Conservation (phyloP, 2,888 invertebrate species). For the Macropis europaea region DNA sequence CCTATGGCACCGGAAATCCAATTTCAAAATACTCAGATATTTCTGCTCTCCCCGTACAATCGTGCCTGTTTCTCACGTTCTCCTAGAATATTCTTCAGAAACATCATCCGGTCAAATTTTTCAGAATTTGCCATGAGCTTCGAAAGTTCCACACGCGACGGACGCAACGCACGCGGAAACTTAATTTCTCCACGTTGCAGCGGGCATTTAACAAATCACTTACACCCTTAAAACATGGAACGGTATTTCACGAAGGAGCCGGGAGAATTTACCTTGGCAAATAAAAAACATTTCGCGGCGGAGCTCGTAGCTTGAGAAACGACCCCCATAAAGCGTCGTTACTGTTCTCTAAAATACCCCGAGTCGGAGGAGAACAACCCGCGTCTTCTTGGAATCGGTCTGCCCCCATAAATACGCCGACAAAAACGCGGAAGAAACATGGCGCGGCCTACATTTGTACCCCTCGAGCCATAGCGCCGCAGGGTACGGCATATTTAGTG, state of each 20-base stretch:
- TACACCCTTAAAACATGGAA: background rate
- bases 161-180: too few species aligned
- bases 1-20: too few species aligned
- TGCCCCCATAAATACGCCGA: conserved; percentile 43
- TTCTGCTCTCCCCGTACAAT: too few species aligned
- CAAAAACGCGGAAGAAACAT: conserved; percentile 58
- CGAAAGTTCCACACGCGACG: too few species aligned
- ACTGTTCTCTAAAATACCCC: conserved; percentile 29
- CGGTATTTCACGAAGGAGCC: background rate
- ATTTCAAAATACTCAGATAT: too few species aligned
- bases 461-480: conserved; percentile 25
- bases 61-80: too few species aligned
- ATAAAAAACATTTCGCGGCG: conserved; percentile 18
- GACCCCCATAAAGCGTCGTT: conserved; percentile 26
- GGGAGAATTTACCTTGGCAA: conserved; percentile 3
- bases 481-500: conserved; percentile 67
- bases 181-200: too few species aligned
- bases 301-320: conserved; percentile 14
- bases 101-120: too few species aligned
- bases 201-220: background rate
- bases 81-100: too few species aligned
- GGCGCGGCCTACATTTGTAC: conserved; percentile 56
- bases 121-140: too few species aligned
- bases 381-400: conserved; percentile 48
- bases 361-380: background rate